phyloP scores from a whole-genome alignment of 2,797 vertebrate species.

The Takifugu ocellatus region DNA sequence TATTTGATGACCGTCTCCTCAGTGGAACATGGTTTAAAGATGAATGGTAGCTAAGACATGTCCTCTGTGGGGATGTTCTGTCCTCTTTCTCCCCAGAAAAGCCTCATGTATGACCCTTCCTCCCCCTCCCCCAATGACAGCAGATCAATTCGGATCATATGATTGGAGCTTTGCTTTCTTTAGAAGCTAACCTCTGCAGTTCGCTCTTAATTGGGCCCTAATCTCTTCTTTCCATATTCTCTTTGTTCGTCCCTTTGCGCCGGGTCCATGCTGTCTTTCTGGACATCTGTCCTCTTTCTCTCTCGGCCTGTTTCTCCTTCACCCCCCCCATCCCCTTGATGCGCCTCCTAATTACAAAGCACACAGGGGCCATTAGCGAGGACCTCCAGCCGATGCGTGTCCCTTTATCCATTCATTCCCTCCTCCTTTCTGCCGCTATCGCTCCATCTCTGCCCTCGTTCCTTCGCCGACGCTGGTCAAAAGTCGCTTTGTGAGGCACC shows the following conservation, averaged over 20 bases:
- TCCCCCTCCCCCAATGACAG: conserved; percentile 36
- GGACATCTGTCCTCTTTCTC: conserved; percentile 40
- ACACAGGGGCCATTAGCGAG: conserved; percentile 63
- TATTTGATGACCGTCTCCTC: too few species aligned
- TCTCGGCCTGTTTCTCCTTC: conserved; percentile 31
- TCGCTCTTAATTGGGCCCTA: conserved; percentile 61
- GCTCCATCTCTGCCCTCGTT: conserved; percentile 58
- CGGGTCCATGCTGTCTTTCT: conserved; percentile 35
- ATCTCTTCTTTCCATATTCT: conserved; percentile 49
- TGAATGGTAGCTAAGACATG: too few species aligned
- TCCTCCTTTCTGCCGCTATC: conserved; percentile 42
- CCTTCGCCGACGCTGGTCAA: conserved; percentile 58
- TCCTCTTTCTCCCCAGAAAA: too few species aligned
- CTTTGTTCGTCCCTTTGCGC: conserved; percentile 38
- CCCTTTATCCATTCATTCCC: conserved; percentile 60
- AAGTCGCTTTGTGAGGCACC: conserved; percentile 63
- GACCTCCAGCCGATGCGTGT: conserved; percentile 50
- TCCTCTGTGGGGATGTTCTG: too few species aligned
- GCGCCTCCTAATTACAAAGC: conserved; percentile 63
- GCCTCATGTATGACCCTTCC: conserved; percentile 10
- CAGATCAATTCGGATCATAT: conserved; percentile 61
- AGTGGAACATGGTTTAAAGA: too few species aligned
- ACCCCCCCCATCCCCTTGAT: conserved; percentile 52
- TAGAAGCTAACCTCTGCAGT: conserved; percentile 48
- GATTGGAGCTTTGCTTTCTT: conserved; percentile 45